Conservation (phyloP, 1,140 invertebrate genomes). For the Drosophila athabasca region DNA sequence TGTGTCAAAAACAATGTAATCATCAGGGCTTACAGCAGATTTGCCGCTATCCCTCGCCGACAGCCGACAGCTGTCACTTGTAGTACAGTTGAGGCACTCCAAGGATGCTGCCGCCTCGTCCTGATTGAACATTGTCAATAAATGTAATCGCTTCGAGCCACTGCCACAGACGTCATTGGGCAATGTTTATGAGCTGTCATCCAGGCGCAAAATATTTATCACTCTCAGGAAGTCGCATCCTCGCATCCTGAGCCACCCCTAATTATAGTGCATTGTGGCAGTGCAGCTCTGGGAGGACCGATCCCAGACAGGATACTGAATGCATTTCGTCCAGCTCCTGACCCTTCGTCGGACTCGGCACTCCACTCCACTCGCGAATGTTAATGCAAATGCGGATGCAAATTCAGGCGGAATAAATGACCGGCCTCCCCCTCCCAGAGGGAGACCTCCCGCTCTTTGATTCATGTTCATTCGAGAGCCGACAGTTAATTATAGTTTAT, state of each 20-base stretch:
- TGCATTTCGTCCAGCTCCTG: conserved; percentile 55
- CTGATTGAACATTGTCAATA: conserved; percentile 59
- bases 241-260: conserved; percentile 51
- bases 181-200: conserved; percentile 67
- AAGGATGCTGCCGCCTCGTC: conserved; percentile 39
- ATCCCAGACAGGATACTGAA: conserved; percentile 11
- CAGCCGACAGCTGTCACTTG: conserved; percentile 45
- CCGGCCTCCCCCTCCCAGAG: conserved; percentile 5
- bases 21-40: conserved; percentile 53
- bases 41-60: conserved; percentile 4
- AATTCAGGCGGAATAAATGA: conserved; percentile 75
- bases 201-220: conserved; percentile 76
- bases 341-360: conserved; percentile 17
- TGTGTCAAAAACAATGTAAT: conserved; percentile 48
- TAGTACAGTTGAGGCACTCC: conserved; percentile 49
- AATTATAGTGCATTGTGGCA: conserved; percentile 64
- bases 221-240: conserved; percentile 50
- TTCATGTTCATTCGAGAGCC: conserved; percentile 37
- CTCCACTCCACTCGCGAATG: conserved; percentile 6
- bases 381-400: conserved; percentile 67
- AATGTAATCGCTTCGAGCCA: conserved; percentile 35
- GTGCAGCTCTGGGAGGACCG: background rate
- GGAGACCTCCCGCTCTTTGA: background rate
- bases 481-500: conserved; percentile 72
- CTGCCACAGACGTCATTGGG: conserved; percentile 15